Evolutionary conservation across 2,888 invertebrate species (phyloP).

Genomic region (Congeria kusceri): DNA sequence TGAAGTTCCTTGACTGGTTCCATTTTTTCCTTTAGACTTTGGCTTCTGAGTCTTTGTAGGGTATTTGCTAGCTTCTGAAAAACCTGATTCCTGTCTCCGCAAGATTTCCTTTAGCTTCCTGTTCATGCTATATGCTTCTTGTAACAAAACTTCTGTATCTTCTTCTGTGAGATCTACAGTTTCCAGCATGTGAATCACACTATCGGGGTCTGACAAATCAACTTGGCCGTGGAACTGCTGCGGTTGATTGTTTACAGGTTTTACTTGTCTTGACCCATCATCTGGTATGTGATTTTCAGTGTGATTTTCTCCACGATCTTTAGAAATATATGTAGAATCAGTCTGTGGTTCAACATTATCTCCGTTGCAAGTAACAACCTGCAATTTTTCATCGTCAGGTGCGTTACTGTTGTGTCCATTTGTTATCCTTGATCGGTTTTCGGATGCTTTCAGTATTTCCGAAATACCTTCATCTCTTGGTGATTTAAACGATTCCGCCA

Average conservation of each 20-base stretch:
- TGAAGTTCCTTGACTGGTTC: conserved; percentile 12
- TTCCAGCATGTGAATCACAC: conserved; percentile 71
- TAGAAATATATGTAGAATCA: not conserved
- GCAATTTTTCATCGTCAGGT: not conserved
- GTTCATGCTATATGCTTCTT: conserved; percentile 78
- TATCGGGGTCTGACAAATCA: conserved; percentile 70
- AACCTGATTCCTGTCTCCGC: conserved; percentile 60
- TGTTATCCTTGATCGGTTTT: not conserved
- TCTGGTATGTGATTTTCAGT: not conserved
- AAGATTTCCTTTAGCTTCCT: conserved; percentile 73
- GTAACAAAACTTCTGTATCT: conserved; percentile 76
- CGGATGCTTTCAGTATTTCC: conserved; percentile 30
- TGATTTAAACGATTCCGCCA: no score
- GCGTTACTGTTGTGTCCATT: not conserved
- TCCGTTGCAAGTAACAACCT: not conserved
- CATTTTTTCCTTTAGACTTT: conserved; percentile 12
- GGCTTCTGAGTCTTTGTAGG: conserved; percentile 16
- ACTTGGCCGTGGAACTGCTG: conserved; percentile 23
- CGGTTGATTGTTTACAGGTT: no score
- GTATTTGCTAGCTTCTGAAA: not conserved
- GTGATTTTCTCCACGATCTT: not conserved
- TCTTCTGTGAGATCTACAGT: conserved; percentile 74
- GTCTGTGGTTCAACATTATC: not conserved
- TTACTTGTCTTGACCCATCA: no score
- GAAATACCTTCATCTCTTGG: conserved; percentile 45